These are phyloP conservation scores for Ochlodes sylvanus DNA, from an alignment of 2,888 invertebrate species.

Conservation along the genomic window DNA sequence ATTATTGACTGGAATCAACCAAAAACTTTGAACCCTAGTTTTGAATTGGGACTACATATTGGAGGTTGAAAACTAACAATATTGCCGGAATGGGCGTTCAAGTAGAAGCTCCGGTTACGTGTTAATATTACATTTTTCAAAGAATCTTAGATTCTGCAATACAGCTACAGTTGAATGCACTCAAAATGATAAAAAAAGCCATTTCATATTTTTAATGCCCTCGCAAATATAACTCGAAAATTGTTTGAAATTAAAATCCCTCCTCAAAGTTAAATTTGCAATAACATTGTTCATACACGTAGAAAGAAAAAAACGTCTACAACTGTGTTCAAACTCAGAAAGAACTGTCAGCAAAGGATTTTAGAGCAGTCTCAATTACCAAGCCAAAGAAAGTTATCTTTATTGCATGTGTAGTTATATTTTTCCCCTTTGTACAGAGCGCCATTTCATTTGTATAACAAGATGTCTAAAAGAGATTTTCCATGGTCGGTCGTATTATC, in stretches of 20 bases:
- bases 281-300: conserved; percentile 60
- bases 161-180: no score
- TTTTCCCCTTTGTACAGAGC: conserved; percentile 42
- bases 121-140: no score
- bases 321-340: conserved; percentile 69
- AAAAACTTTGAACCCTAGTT: no score
- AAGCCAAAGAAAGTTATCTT: conserved; percentile 61
- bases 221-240: conserved; percentile 49
- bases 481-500: conserved; percentile 11
- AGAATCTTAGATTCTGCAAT: no score
- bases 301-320: conserved; percentile 58
- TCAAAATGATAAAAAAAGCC: no score
- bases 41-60: no score
- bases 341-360: conserved; percentile 69
- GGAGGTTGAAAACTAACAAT: no score
- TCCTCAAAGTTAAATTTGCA: conserved; percentile 55
- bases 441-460: conserved; percentile 32
- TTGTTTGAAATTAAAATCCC: conserved; percentile 49
- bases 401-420: conserved; percentile 55
- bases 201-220: no score
- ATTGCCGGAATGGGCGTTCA: no score
- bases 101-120: no score
- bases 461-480: conserved; percentile 32
- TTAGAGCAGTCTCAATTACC: conserved; percentile 69
- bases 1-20: no score